Base-by-base conservation (phyloP, 92 coral and sea anemone species). In the Umimayanthus kanabou region DNA sequence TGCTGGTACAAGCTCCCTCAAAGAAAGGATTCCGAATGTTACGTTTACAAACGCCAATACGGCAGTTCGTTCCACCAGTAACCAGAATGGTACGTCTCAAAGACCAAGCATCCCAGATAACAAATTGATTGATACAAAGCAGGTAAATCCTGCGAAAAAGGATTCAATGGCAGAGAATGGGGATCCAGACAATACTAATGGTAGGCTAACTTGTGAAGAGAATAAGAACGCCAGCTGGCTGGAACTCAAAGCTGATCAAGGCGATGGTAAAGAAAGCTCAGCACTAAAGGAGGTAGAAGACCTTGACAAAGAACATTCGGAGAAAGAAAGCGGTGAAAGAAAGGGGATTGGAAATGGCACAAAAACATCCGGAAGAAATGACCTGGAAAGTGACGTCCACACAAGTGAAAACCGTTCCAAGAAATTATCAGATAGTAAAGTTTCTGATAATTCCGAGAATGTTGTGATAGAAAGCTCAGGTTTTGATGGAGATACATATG, bases 221-320 rank as follows among this genome's bases (percentile, higher is more conserved):
- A 70, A 43, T 22, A 83, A 42, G 11, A 70, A 70, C 39, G 61
- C 87, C 15, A 50, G 53, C 18, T 83, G 87, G 87, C 45, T 83
- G 29, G 78, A 53, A 2, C 45, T 83, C 23, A 45, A 70, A 70
- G 29, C 45, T 42, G 16, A 4, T 70, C 28, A 1, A 5, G 28
- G 39, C 2, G 18, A 15, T 14, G 45, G n/a, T 2, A 9, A 29
- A 13, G 9, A 2, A 49, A 74, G 29, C 8, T 13, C 22, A 1
- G 37, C 65, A 15, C 5, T 25, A 25, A 33, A n/a, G 0, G 87
- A 47, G 39, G 66, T 5, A 23, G 61, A 47, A 20, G 37, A 58
- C 43, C 1, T 7, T 5, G 30, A 20, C 39, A 57, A 5, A 6
- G 15, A 58, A 16, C 55, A 23, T 3, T 29, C 43, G 30, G 14